Conservation (phyloP, 2,888 invertebrate species). For the Idaea straminata region DNA sequence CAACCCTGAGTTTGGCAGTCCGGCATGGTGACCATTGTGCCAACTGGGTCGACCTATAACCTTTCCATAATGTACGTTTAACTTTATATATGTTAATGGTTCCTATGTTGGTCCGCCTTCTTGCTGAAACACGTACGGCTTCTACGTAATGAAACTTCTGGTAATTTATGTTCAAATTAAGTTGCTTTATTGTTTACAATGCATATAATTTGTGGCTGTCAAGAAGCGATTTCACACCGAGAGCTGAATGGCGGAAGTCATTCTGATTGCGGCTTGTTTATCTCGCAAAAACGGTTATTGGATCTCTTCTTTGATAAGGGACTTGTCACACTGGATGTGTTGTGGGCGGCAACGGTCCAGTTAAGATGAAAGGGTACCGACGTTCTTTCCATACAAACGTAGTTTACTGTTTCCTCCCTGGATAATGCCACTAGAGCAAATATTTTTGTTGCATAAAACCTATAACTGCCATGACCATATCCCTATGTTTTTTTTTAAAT, state of each 20-base stretch:
- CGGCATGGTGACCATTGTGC: no score
- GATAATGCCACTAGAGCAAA: no score
- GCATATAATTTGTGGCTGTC: conserved; percentile 9
- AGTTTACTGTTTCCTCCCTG: no score
- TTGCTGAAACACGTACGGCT: conserved; percentile 27
- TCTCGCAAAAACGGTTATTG: neutral
- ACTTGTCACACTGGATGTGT: neutral
- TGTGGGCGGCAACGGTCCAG: neutral
- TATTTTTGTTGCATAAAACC: no score
- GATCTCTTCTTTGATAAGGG: neutral
- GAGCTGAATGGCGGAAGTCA: conserved; percentile 27
- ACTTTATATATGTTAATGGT: conserved; percentile 22
- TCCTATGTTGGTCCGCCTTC: conserved; percentile 17
- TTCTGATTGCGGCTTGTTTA: neutral
- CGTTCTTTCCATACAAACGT: no score
- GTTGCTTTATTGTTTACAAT: conserved; percentile 28
- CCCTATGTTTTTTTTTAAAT: no score
- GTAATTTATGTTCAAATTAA: conserved; percentile 34
- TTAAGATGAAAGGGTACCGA: no score
- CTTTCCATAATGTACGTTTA: conserved; percentile 14
- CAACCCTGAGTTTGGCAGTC: no score
- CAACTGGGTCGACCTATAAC: no score
- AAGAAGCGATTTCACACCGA: conserved; percentile 13
- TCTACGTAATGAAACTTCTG: conserved; percentile 31
- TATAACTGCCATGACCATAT: no score